Base-by-base conservation (phyloP, 2,113 vertebrate genomes). In the Oenanthe melanoleuca region DNA sequence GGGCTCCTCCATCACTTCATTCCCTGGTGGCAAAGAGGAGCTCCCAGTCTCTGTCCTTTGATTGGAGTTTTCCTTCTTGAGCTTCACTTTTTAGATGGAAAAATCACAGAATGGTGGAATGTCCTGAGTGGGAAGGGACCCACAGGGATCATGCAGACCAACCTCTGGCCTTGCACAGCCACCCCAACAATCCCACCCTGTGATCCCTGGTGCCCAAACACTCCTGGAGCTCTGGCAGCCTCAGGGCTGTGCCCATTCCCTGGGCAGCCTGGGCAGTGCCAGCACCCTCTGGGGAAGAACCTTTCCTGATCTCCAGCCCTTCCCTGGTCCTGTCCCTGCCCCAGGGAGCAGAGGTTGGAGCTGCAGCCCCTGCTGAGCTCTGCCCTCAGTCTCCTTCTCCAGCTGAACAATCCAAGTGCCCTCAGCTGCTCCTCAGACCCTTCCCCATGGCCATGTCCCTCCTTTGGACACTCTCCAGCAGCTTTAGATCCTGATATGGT, bases 201-300 rank as follows among this genome's bases (percentile, higher is more conserved):
- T 2, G 13, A 37, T 37, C 34, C n/a, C n/a, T n/a, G n/a, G n/a
- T n/a, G n/a, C n/a, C 34, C 75, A 72, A 56, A 3, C 3, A 0
- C 74, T 26, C 57, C 74, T 64, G 21, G 50, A 80, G 66, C n/a
- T n/a, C n/a, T n/a, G n/a, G n/a, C 70, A 85, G 70, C 82, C 82
- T 29, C 17, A 15, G 70, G 15, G 70, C 60, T 0, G 29, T 57
- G 60, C 3, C 52, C 70, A 49, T 49, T 56, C 70, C 70, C 70
- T 85, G 81, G 60, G 69, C 28, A 73, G 81, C 50, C 69, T 73
- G 70, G 15, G 31, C 81, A 74, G 81, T 57, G 60, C 60, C 50
- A 34, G 15, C 34, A 85, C 50, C 49, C 60, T 85, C 70, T 66
- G 34, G 34, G 50, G 42, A 65, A 57, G 42, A 42, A 16, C 42